Conservation (phyloP, 2,888 invertebrate species). For the Brachypalpus laphriformis region DNA sequence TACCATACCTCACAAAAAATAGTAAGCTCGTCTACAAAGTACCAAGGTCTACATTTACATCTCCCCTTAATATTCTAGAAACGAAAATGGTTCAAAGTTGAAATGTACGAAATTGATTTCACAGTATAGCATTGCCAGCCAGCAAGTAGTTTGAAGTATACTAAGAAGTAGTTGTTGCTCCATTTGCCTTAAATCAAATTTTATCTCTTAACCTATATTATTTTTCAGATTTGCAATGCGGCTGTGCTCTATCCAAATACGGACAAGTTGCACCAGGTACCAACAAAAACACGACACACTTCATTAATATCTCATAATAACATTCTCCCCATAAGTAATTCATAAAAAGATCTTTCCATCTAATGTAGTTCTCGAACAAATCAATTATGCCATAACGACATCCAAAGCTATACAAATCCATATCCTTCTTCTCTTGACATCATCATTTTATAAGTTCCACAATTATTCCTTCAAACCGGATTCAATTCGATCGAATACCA, state of each 20-base stretch:
- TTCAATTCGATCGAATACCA: conserved; percentile 1
- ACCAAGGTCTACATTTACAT: too few species aligned
- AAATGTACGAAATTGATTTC: background rate
- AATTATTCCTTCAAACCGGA: background rate
- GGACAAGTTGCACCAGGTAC: conserved; percentile 81
- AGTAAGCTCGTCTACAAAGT: too few species aligned
- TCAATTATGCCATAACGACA: background rate
- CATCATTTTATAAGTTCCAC: background rate
- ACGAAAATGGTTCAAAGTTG: background rate
- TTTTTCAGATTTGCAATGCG: conserved; percentile 81
- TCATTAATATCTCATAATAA: background rate
- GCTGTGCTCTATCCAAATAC: conserved; percentile 81
- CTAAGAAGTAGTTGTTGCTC: conserved; percentile 7
- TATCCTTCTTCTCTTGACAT: background rate
- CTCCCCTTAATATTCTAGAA: background rate
- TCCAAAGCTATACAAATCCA: background rate
- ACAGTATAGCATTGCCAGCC: background rate
- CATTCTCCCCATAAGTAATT: conserved; percentile 7
- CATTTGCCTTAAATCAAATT: background rate
- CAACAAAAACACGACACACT: conserved; percentile 6
- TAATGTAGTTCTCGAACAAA: background rate
- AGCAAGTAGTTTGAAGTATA: conserved; percentile 18
- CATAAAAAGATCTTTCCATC: background rate
- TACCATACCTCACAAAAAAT: too few species aligned
- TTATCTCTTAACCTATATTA: conserved; percentile 8